Base-by-base conservation (phyloP, 1,140 invertebrate genomes). In the Arion vulgaris region DNA sequence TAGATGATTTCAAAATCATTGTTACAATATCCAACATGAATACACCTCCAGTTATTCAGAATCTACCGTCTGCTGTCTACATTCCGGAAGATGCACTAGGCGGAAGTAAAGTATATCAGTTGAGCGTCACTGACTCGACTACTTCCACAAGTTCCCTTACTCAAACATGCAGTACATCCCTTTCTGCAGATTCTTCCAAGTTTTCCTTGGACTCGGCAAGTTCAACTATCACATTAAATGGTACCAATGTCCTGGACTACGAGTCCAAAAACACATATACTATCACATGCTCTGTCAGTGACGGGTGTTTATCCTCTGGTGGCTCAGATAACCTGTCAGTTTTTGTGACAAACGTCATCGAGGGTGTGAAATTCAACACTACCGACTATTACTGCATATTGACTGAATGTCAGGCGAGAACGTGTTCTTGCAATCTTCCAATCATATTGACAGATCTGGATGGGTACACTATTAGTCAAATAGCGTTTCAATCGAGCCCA, bases 201-300 rank as follows among this genome's bases (percentile, higher is more conserved):
- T 62, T 78, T 36, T 5, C 15, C 23, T 36, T 38, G 26, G 38
- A 23, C 51, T 15, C 36, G 1, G 57, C 17, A 28, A 78, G 19
- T 53, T n/a, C n/a, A 36, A 78, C 1, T 41, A 78, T 78, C 28
- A 78, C 57, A 9, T 23, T 66, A 19, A 66, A 9, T n/a, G 57
- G n/a, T 5, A 66, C 1, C 32, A 66, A 62, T 32, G 2, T 66
- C 11, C 23, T 78, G 9, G 53, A 75, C 45, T 75, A 75, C 45
- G 73, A 75, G 28, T 32, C 41, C n/a, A 39, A 28, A 26, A 28
- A 75, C 73, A 49, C 1, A 17, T 75, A 75, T 26, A 75, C 45
- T n/a, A 75, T 75, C 45, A 28, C 73, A 2, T 75, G 73, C 45
- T 49, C 73, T n/a, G 45, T 49, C n/a, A 75, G 13, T n/a, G 73